A percentile compares a stretch with the other conserved stretches of the same genome.
These are phyloP conservation scores for Decapterus maruadsi DNA, from an alignment of 2,797 vertebrate genomes.

Conservation along the genomic window DNA sequence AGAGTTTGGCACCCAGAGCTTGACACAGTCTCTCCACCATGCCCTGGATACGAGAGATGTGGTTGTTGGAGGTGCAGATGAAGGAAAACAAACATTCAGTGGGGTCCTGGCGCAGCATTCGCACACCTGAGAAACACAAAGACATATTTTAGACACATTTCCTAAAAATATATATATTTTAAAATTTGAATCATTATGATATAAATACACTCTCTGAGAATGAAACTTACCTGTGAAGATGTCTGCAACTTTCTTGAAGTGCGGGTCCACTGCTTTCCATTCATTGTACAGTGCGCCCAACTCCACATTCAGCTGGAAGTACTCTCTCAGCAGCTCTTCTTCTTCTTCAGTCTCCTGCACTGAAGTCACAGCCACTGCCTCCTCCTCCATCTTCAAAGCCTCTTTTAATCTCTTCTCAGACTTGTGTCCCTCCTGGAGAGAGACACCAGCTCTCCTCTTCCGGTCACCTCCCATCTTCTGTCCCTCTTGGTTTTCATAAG, in stretches of 20 bases:
- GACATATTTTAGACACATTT: background rate
- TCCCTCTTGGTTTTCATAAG: slow-evolving; percentile 75
- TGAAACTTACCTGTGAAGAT: slow-evolving; percentile 89
- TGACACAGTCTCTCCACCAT: slow-evolving; percentile 94
- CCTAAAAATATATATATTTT: background rate
- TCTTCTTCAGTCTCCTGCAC: slow-evolving; percentile 64
- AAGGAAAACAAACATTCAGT: slow-evolving; percentile 95
- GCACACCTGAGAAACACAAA: slow-evolving; percentile 85
- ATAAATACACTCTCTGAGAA: background rate
- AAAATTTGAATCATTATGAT: background rate
- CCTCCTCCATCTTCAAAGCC: slow-evolving; percentile 48
- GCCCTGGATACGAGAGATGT: slow-evolving; percentile 93
- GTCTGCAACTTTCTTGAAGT: slow-evolving; percentile 86
- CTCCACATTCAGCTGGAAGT: slow-evolving; percentile 91
- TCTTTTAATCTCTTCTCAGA: slow-evolving; percentile 54
- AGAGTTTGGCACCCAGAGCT: slow-evolving; percentile 86
- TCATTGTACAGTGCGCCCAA: slow-evolving; percentile 86
- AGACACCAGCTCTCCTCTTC: slow-evolving; percentile 42
- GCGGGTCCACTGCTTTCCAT: slow-evolving; percentile 89
- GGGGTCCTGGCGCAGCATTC: slow-evolving; percentile 94
- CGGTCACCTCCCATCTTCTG: slow-evolving; percentile 19
- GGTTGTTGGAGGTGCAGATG: slow-evolving; percentile 98
- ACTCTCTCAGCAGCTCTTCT: slow-evolving; percentile 85
- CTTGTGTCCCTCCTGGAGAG: slow-evolving; percentile 26
- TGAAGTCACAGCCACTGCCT: slow-evolving; percentile 22